Base-by-base conservation (phyloP, 2,888 invertebrate species). In the Cephus rjabovi region DNA sequence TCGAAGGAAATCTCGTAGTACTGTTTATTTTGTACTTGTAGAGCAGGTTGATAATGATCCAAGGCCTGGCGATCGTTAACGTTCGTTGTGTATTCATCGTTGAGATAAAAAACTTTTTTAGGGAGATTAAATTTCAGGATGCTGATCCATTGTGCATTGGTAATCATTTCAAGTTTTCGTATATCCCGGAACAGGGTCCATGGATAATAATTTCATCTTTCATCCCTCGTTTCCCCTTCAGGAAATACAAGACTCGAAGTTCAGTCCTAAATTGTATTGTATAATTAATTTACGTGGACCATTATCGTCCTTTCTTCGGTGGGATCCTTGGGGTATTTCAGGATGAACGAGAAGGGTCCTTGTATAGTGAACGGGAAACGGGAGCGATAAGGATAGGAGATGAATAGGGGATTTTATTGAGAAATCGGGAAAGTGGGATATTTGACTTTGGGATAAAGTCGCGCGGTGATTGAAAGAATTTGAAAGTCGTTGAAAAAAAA, bases 151-250 rank as follows among this genome's bases (percentile, higher is more conserved):
- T 80, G 82, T 80, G 77, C 81, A 81, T 40, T 40, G 81, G 77
- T 81, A 84, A 86, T 82, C 82, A 79, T 81, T 77, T 77, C 70
- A 80, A 81, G 82, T 83, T 83, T 83, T 79, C 82, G 81, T 81
- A 80, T 71, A 75, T 35, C 76, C 81, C 81, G 83, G 84, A 81
- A 81, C 80, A 77, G 76, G 73, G 69, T 75, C 37, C 35, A 1
- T 34, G 71, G 15, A 71, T 33, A 30, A 71, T 71, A 71, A 71
- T 71, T 56, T 56, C 9, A 56, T 56, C 56, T 56, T 9, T 9
- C 23, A 9, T 23, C 3, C 23, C 56, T 6, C 23, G 15, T 15
- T 15, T 40, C 15, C 2, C 23, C 9, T 56, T 23, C 56, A 23
- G 40, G 40, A 56, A 56, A 9, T 23, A 9, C 40, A 23, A 9